phyloP scores from a whole-genome alignment of 2,888 invertebrate genomes.

The Trissoscelio sp. region DNA sequence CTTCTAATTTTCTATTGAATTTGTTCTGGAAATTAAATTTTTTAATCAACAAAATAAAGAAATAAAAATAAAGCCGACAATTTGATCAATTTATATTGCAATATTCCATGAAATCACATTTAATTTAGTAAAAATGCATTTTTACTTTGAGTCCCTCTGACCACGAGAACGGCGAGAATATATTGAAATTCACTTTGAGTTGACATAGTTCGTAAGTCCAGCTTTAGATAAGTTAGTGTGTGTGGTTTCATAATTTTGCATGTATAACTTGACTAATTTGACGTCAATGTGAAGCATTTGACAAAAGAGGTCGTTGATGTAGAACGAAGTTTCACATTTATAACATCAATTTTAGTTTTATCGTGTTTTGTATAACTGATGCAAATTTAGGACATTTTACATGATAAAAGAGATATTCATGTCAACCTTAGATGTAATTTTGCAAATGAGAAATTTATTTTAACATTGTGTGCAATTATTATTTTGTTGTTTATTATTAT shows the following conservation, averaged over 20 bases:
- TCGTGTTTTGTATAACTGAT: not conserved
- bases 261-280: slow-evolving; percentile 55
- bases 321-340: slow-evolving; percentile 16
- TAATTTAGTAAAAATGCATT: slow-evolving; percentile 4
- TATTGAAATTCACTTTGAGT: slow-evolving; percentile 51
- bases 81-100: not conserved
- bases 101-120: not conserved
- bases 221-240: slow-evolving; percentile 54
- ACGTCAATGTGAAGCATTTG: slow-evolving; percentile 34
- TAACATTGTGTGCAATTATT: not conserved
- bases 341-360: slow-evolving; percentile 34
- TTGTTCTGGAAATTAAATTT: not conserved
- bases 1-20: not conserved
- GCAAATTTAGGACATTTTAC: slow-evolving; percentile 4
- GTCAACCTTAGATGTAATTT: not conserved
- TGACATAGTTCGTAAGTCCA: slow-evolving; percentile 50
- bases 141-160: slow-evolving; percentile 14
- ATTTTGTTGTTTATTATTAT: not conserved
- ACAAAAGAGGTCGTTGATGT: slow-evolving; percentile 27
- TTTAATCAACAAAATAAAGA: no score
- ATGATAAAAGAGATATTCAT: not conserved
- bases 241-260: slow-evolving; percentile 54
- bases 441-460: not conserved
- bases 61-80: not conserved
- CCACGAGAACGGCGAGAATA: slow-evolving; percentile 20